These are phyloP conservation scores for Cydia splendana DNA, from an alignment of 1,140 invertebrate species.

Conservation along the genomic window DNA sequence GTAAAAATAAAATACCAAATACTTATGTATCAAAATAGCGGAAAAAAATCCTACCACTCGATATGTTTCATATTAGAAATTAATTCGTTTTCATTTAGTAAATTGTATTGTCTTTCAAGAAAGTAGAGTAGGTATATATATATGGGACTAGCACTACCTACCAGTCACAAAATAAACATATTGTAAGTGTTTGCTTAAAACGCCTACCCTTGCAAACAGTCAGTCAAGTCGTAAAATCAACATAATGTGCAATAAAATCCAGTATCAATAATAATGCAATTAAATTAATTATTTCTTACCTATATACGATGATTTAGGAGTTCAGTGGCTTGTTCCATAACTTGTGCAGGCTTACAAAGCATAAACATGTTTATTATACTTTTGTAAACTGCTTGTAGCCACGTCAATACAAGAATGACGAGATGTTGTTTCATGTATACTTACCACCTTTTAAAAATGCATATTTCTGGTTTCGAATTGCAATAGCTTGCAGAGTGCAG, in stretches of 20 bases:
- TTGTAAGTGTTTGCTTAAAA: background rate
- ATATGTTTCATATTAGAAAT: too few relatives aligned
- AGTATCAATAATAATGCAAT: background rate
- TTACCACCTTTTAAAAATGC: background rate
- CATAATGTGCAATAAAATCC: background rate
- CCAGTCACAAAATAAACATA: background rate
- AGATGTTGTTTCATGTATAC: background rate
- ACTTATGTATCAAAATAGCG: too few relatives aligned
- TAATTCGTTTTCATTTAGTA: too few relatives aligned
- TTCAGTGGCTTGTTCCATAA: slow-evolving; percentile 10
- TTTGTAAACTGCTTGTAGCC: background rate
- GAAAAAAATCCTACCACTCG: too few relatives aligned
- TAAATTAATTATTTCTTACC: background rate
- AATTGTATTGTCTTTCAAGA: too few relatives aligned
- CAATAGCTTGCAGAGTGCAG: too few relatives aligned
- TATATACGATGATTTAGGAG: background rate
- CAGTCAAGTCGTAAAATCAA: background rate
- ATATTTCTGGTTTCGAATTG: too few relatives aligned
- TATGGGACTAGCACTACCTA: too few relatives aligned
- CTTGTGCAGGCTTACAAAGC: background rate
- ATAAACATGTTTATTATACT: background rate
- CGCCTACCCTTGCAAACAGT: background rate
- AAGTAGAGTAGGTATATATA: too few relatives aligned
- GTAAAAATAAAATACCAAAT: too few relatives aligned
- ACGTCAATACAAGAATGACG: background rate